A percentile compares a stretch with the other conserved stretches of the same genome.
These are phyloP conservation scores for Spodoptera picta DNA, from an alignment of 2,888 invertebrate species.

Conservation along the genomic window DNA sequence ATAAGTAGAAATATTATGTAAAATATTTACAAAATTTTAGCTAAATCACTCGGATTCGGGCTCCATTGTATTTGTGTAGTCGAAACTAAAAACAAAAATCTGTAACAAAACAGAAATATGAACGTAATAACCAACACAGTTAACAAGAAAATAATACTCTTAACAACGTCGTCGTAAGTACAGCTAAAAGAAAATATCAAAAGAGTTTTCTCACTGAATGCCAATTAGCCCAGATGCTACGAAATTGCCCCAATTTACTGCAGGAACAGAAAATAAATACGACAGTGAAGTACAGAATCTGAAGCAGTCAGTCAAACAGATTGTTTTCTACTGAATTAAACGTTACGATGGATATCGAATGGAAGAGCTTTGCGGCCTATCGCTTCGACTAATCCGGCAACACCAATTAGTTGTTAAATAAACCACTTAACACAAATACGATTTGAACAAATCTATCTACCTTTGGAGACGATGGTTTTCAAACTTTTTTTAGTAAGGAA, in stretches of 20 bases:
- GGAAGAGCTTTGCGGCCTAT: conserved; percentile 68
- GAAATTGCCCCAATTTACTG: conserved; percentile 46
- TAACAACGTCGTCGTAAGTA: conserved; percentile 13
- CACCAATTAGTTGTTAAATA: conserved; percentile 81
- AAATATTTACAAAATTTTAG: too few relatives aligned
- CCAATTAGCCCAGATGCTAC: conserved; percentile 48
- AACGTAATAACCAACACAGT: conserved; percentile 6
- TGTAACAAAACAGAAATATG: neutral
- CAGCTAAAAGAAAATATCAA: conserved; percentile 23
- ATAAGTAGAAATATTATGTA: too few relatives aligned
- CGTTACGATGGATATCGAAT: conserved; percentile 59
- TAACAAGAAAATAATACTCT: conserved; percentile 8
- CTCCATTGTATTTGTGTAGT: too few relatives aligned
- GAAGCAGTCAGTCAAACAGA: conserved; percentile 35
- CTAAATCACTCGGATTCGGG: too few relatives aligned
- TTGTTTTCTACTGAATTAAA: conserved; percentile 40
- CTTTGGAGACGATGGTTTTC: conserved; percentile 57
- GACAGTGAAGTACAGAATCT: conserved; percentile 24
- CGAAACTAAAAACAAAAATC: too few relatives aligned
- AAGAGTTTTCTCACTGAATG: conserved; percentile 36
- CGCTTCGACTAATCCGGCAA: conserved; percentile 78
- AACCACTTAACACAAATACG: conserved; percentile 81
- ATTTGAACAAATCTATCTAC: conserved; percentile 69
- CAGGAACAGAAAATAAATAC: conserved; percentile 35
- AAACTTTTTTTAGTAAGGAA: conserved; percentile 63